These are phyloP conservation scores for Chlorodrepanis virens DNA, from an alignment of 2,113 vertebrate genomes.

Conservation along the genomic window DNA sequence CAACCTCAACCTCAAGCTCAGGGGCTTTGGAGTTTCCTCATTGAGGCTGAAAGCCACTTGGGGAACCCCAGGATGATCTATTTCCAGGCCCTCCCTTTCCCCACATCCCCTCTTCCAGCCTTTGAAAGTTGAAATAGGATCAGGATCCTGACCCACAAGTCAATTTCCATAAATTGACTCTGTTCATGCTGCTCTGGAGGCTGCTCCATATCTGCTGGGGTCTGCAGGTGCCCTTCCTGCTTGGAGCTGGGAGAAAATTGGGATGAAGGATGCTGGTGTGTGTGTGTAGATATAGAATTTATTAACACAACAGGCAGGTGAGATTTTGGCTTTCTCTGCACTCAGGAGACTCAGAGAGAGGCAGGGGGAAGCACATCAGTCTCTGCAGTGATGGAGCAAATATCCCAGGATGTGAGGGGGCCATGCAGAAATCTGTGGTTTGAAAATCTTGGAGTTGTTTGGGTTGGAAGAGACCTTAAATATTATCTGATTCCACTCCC, in stretches of 20 bases:
- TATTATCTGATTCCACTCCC: background rate
- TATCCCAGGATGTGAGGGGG: background rate
- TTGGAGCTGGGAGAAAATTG: background rate
- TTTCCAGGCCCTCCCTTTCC: background rate
- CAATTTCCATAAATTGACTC: background rate
- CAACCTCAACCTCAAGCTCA: background rate
- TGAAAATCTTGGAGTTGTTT: background rate
- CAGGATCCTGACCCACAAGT: rapidly evolving
- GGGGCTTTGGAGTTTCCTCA: background rate
- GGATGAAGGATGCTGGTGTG: background rate
- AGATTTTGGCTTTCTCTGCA: background rate
- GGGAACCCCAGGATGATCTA: background rate
- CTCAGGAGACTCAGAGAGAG: background rate
- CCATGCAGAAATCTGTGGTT: background rate
- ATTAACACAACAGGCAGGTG: background rate
- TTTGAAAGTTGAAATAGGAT: background rate
- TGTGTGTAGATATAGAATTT: background rate
- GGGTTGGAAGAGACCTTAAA: background rate
- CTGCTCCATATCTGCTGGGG: rapidly evolving
- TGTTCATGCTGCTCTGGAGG: background rate
- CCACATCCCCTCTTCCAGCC: background rate
- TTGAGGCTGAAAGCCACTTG: background rate
- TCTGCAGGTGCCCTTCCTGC: background rate
- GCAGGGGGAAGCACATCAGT: background rate
- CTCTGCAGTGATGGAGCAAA: background rate